Evolutionary conservation across 2,888 invertebrate genomes (phyloP).

Genomic region (Xestia rhomboidea): DNA sequence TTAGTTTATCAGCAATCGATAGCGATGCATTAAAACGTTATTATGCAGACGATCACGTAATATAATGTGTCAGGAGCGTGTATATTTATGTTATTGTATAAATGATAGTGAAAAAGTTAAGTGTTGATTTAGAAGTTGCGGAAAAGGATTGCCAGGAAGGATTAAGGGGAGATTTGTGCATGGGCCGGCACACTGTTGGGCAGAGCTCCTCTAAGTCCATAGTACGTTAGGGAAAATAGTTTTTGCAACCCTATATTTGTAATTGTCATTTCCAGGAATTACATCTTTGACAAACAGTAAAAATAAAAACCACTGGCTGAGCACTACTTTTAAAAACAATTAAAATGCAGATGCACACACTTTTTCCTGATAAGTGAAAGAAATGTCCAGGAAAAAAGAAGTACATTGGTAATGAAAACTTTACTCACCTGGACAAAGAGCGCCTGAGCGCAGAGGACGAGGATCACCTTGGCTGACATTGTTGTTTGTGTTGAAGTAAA

Average conservation of each 20-base stretch:
- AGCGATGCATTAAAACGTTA: not conserved
- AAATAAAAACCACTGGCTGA: not conserved
- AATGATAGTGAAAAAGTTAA: not conserved
- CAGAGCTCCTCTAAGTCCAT: not conserved
- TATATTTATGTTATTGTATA: not conserved
- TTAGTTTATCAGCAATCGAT: not conserved
- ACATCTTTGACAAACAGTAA: not conserved
- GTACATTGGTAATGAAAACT: too few species aligned
- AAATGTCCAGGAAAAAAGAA: too few species aligned
- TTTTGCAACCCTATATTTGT: not conserved
- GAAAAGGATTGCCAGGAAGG: not conserved
- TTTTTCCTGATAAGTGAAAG: not conserved
- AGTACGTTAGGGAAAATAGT: not conserved
- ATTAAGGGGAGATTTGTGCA: not conserved
- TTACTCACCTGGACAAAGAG: too few species aligned
- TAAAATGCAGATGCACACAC: not conserved
- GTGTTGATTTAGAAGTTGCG: not conserved
- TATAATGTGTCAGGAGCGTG: not conserved
- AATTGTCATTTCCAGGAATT: not conserved
- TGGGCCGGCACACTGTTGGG: not conserved
- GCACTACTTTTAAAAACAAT: not conserved
- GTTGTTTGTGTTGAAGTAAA: too few species aligned
- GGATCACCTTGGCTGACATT: too few species aligned
- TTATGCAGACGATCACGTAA: not conserved
- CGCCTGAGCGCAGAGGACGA: too few species aligned